phyloP scores from a whole-genome alignment of 2,113 vertebrate genomes.

The Sebastes fasciatus region DNA sequence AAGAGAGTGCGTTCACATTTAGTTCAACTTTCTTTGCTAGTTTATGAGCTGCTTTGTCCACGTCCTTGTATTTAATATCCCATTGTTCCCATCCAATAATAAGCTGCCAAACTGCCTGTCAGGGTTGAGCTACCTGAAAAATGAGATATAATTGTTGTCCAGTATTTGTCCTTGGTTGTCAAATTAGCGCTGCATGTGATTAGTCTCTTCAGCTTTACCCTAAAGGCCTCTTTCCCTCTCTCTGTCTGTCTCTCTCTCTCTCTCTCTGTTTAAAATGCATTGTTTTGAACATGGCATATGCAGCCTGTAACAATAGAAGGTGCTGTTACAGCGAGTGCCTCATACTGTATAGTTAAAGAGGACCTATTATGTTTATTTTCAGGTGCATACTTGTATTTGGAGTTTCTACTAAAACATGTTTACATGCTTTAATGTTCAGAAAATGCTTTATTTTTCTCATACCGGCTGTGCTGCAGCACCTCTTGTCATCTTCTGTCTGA shows the following conservation, averaged over 20 bases:
- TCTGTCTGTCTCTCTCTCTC: not conserved
- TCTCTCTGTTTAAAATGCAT: constrained; percentile 1
- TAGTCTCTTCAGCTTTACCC: constrained; percentile 37
- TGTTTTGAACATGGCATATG: constrained; percentile 8
- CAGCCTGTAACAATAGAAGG: not conserved
- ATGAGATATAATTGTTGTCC: constrained; percentile 49
- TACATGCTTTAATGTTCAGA: too few species aligned
- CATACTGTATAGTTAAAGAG: constrained; percentile 14
- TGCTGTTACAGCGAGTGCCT: constrained; percentile 4
- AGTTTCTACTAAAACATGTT: too few species aligned
- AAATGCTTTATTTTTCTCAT: too few species aligned
- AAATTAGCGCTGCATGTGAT: constrained; percentile 47
- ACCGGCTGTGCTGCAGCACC: too few species aligned
- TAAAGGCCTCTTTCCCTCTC: not conserved
- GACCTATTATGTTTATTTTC: too few species aligned
- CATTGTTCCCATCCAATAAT: constrained; percentile 18
- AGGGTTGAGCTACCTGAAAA: constrained; percentile 39
- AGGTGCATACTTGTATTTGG: too few species aligned
- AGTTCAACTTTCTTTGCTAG: not conserved
- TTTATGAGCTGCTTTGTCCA: constrained; percentile 15
- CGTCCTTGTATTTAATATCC: constrained; percentile 31
- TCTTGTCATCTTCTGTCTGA: too few species aligned
- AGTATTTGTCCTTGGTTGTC: constrained; percentile 55
- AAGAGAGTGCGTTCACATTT: not conserved
- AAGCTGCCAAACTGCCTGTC: constrained; percentile 25